A percentile compares a stretch with the other conserved stretches of the same genome.
phyloP scores from a whole-genome alignment of 2,113 vertebrate genomes.

The Alosa alosa region DNA sequence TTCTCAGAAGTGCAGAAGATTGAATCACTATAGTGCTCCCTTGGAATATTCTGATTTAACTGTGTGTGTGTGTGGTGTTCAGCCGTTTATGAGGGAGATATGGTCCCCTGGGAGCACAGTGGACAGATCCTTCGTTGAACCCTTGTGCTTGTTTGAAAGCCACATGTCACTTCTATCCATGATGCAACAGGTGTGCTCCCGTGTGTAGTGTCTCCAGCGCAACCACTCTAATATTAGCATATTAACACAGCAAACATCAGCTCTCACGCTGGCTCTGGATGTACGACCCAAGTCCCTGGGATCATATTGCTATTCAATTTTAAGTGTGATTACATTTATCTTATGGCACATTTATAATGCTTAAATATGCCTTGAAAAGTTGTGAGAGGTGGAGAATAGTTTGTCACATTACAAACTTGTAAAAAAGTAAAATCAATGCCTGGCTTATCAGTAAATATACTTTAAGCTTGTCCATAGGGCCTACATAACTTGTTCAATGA shows the following conservation, averaged over 20 bases:
- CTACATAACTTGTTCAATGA: no score
- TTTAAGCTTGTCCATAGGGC: no score
- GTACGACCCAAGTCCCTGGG: neutral
- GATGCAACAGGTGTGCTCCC: constrained; percentile 40
- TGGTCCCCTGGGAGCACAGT: constrained; percentile 33
- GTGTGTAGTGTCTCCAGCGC: constrained; percentile 48
- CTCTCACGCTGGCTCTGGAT: constrained; percentile 17
- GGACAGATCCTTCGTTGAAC: constrained; percentile 30
- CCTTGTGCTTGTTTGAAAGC: constrained; percentile 44
- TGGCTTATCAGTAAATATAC: no score
- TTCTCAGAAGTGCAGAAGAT: neutral
- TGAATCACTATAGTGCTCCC: neutral
- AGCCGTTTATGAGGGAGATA: constrained; percentile 25
- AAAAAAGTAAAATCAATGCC: no score
- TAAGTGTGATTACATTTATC: neutral
- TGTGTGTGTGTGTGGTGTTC: neutral
- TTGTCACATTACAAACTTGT: no score
- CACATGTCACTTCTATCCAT: constrained; percentile 26
- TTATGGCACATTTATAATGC: neutral
- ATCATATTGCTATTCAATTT: neutral
- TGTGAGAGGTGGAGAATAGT: no score
- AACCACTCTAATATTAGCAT: constrained; percentile 48
- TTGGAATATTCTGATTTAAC: neutral
- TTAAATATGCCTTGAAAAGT: no score
- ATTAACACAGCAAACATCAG: constrained; percentile 39